A percentile compares a stretch with the other conserved stretches of the same genome.
Conservation (phyloP, 2,797 vertebrate genomes). For the Hirundo rustica region DNA sequence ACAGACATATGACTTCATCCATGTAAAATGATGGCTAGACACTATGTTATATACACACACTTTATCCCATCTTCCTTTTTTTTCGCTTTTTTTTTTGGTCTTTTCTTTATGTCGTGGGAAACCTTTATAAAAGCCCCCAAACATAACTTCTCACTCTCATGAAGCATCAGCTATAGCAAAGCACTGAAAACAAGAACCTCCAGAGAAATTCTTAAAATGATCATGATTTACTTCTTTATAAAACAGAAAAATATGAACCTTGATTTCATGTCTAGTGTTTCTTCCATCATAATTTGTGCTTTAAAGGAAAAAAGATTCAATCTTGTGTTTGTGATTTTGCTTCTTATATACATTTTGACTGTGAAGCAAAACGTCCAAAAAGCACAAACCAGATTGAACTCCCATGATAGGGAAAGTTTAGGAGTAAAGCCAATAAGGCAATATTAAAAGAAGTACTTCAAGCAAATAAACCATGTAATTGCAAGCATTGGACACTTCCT, state of each 20-base stretch:
- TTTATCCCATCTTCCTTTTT: accelerated
- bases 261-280: background rate
- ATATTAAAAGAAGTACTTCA: background rate
- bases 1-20: background rate
- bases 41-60: background rate
- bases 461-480: background rate
- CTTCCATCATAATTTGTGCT: background rate
- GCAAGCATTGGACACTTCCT: constrained; percentile 22
- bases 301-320: background rate
- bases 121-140: background rate
- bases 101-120: background rate
- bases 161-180: background rate
- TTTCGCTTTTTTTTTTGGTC: no score
- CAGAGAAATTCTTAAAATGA: background rate
- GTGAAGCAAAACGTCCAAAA: background rate
- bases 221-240: background rate
- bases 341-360: background rate
- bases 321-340: background rate
- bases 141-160: background rate
- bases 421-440: background rate
- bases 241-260: background rate
- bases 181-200: background rate
- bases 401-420: background rate
- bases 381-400: background rate
- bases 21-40: background rate